Evolutionary conservation across 23 tunicate species (phyloP), one percentile per base, ranked within the genome.

Genomic region (Styela clava): DNA sequence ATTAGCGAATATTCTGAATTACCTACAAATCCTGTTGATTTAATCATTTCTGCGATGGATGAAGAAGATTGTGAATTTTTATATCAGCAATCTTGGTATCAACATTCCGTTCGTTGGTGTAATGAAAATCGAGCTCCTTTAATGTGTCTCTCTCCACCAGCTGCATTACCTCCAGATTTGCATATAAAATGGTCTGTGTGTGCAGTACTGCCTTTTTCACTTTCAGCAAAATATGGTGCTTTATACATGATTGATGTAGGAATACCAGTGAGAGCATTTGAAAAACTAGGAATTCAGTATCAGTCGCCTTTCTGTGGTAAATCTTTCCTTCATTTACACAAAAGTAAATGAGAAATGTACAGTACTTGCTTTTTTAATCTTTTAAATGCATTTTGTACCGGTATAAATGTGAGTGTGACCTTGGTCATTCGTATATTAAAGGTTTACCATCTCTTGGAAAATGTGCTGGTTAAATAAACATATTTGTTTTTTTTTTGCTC

Each of bases 221-320:
- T 89, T n/a, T 77, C 95, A 16, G 44, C 84, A 23, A 80, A 87
- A 16, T 89, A 79, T 78, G 95, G 95, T 19, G 81, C 82, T 62
- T 63, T 89, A 19, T 89, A 89, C 34, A 78, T 89, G 79, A 35
- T 89, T 23, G 89, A 89, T 74, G 76, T 89, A 21, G 85, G 86
- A 22, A 51, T 89, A 16, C 89, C 95, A 1, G 79, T 77, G 31
- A 84, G 86, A 74, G 88, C 82, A 0, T 89, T 84, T 62, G 67
- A 64, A 21, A 62, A 79, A 52, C 65, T 81, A 24, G 95, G 95
- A 24, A 85, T 89, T n/a, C 81, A 81, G 44, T 89, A 89, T 63
- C 86, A 85, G 3, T 89, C 95, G 2, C 95, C 95, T 0, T 89
- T 89, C 85, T 89, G 95, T 63, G 84, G 89, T 2, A 89, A 89